phyloP scores from a whole-genome alignment of 2,113 vertebrate genomes.

The Excalfactoria chinensis region DNA sequence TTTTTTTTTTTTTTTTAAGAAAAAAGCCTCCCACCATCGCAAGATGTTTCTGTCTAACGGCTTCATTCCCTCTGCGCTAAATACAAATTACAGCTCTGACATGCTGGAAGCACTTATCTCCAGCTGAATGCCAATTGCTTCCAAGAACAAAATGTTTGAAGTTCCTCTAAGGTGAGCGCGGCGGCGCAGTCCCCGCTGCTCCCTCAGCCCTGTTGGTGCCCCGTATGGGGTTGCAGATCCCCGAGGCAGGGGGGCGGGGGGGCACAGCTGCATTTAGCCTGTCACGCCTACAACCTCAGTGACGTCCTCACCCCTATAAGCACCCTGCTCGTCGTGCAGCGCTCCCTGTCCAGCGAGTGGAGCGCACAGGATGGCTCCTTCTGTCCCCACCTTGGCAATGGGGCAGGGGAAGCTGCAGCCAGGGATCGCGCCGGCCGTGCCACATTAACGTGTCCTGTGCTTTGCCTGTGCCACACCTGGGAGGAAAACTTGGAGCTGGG shows the following conservation, averaged over 20 bases:
- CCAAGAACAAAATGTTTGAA: constrained; percentile 62
- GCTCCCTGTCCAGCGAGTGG: neutral
- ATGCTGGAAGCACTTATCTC: constrained; percentile 63
- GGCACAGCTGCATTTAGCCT: neutral
- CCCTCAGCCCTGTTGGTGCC: neutral
- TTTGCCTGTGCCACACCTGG: neutral
- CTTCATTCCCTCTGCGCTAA: constrained; percentile 52
- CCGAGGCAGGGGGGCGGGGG: neutral
- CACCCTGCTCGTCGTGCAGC: accelerated
- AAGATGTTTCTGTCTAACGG: constrained; percentile 76
- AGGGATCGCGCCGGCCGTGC: neutral
- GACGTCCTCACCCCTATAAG: constrained; percentile 38
- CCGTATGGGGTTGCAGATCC: neutral
- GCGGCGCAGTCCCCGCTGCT: neutral
- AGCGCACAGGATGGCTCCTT: neutral
- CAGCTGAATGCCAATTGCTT: constrained; percentile 65
- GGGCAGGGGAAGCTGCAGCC: neutral
- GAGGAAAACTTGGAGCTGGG: constrained; percentile 30
- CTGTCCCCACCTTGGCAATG: neutral
- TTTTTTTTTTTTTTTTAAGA: neutral
- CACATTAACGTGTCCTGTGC: accelerated
- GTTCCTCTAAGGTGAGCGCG: constrained; percentile 71
- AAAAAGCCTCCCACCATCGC: constrained; percentile 52
- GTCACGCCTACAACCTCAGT: neutral
- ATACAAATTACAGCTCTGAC: constrained; percentile 68